Evolutionary conservation across 2,797 vertebrate genomes (phyloP).

Genomic region (Decapterus maruadsi): DNA sequence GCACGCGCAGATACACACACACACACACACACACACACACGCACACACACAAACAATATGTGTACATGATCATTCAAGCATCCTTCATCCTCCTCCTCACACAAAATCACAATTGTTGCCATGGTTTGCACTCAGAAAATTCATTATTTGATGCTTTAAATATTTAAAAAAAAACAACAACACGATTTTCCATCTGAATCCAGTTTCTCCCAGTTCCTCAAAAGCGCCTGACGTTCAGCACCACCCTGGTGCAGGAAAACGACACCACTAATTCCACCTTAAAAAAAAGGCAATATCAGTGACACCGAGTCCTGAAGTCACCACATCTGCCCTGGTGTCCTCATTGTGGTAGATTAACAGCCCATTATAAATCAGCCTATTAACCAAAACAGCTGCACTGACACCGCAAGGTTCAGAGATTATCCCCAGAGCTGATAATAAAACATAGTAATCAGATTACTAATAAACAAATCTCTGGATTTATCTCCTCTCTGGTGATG

Average conservation of each 20-base stretch:
- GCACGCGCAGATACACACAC: background rate
- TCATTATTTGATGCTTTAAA: background rate
- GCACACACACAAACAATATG: constrained; percentile 4
- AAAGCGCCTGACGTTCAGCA: constrained; percentile 9
- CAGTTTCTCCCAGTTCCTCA: constrained; percentile 11
- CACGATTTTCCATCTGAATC: background rate
- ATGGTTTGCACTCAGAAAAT: background rate
- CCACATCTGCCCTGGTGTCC: constrained; percentile 20
- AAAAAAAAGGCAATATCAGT: background rate
- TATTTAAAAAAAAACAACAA: background rate
- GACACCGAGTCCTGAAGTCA: background rate
- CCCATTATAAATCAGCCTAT: constrained; percentile 72
- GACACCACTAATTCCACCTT: background rate
- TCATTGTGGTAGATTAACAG: constrained; percentile 50
- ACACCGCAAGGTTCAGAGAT: constrained; percentile 69
- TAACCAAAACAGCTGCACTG: constrained; percentile 73
- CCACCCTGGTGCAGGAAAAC: background rate
- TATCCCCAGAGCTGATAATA: constrained; percentile 75
- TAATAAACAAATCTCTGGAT: constrained; percentile 68
- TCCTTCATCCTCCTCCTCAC: constrained; percentile 18
- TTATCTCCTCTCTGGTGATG: constrained; percentile 43
- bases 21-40: background rate
- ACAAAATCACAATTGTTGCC: constrained; percentile 13
- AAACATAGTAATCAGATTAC: constrained; percentile 78
- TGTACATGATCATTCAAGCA: constrained; percentile 23